These are phyloP conservation scores for Potorous gilbertii DNA, from an alignment of 2,797 vertebrate species.

Conservation along the genomic window DNA sequence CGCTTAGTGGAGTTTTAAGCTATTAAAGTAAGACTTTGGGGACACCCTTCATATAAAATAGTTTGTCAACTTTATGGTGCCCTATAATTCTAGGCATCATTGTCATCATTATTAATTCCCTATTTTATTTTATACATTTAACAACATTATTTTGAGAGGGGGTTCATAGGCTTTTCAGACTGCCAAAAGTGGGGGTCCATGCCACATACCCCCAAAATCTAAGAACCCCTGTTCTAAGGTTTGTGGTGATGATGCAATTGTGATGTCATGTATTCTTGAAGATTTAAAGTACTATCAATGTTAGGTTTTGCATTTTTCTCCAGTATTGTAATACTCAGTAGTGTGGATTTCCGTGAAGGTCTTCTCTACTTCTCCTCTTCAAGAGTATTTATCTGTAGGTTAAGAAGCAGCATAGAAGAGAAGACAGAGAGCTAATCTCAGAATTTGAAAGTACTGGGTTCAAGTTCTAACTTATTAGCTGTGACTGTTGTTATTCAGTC, in stretches of 20 bases:
- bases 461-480: neutral
- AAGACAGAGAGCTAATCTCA: too few relatives aligned
- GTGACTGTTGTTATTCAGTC: neutral
- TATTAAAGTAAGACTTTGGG: neutral
- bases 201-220: too few relatives aligned
- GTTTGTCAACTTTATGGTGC: neutral
- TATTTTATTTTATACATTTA: neutral
- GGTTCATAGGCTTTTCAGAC: neutral
- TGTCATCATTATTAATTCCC: neutral
- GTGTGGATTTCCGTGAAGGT: too few relatives aligned
- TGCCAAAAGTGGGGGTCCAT: neutral
- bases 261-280: too few relatives aligned
- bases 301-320: too few relatives aligned
- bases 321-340: too few relatives aligned
- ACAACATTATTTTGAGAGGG: neutral
- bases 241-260: too few relatives aligned
- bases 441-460: too few relatives aligned
- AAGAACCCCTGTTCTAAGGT: neutral
- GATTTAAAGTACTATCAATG: too few relatives aligned
- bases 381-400: too few relatives aligned
- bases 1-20: neutral
- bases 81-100: neutral
- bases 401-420: too few relatives aligned
- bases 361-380: too few relatives aligned
- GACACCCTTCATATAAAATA: neutral